Evolutionary conservation across 2,797 vertebrate genomes (phyloP), one percentile per base, ranked within the genome.

Genomic region (Acipenser oxyrinchus): DNA sequence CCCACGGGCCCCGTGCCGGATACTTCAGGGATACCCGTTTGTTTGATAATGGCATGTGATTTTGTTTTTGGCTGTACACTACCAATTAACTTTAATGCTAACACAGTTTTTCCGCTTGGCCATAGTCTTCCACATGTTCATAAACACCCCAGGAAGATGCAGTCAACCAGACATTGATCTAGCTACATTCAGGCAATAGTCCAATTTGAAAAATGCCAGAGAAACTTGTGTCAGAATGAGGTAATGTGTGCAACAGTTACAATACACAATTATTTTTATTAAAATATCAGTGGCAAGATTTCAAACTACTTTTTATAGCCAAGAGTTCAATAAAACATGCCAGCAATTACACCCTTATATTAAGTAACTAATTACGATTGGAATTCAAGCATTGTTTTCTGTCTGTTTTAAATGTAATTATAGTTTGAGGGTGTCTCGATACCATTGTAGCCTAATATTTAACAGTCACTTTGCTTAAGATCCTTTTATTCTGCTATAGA

Each of bases 401-500:
- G 9, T n/a, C 13, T 10, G 13, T 58, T 58, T 7, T 12, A 12
- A n/a, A 58, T 12, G 6, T 13, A 6, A 11, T 8, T n/a, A 13
- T 6, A 58, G 9, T 58, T 58, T 6, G 6, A 58, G 6, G 55
- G 12, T 6, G 13, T 58, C 55, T n/a, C 7, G 4, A 12, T 11
- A 58, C 55, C 55, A 58, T 58, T 58, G 55, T 8, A 11, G 10
- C 7, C 12, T 11, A 13, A 58, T 58, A 6, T 13, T n/a, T 7
- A 11, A 37, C 15, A 11, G 12, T 4, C 55, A n/a, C 9, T 58
- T 63, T 18, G 51, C 50, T 58, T 15, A 60, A 67, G 55, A 49
- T 63, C 60, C 60, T 69, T 10, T n/a, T 60, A 53, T 13, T 67
- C 49, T 51, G 15, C 57, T 57, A 13, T 8, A 11, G 12, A 10